Evolutionary conservation across 1,140 invertebrate species (phyloP).

Genomic region (Dendroctonus valens): DNA sequence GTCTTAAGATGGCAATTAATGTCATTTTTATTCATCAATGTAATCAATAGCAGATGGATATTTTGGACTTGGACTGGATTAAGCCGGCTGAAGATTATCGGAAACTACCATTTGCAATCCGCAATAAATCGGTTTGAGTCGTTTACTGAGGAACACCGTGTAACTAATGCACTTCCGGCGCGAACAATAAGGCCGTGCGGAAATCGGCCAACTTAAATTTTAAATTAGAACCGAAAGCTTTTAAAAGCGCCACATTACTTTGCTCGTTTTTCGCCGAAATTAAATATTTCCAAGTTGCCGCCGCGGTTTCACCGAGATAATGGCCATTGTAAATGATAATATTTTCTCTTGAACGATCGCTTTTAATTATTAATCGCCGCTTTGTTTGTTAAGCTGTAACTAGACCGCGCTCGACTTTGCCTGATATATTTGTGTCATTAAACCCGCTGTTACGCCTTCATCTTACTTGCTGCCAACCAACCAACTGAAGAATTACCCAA

Average conservation of each 20-base stretch:
- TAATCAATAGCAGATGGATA: no score
- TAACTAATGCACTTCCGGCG: no score
- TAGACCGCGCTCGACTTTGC: not conserved
- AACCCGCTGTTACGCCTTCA: no score
- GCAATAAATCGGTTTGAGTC: no score
- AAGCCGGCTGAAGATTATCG: no score
- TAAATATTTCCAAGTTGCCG: constrained; percentile 4
- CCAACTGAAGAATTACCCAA: no score
- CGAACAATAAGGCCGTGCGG: not conserved
- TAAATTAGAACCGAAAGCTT: constrained; percentile 5
- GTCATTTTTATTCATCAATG: no score
- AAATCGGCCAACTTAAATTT: not conserved
- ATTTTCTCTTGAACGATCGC: constrained; percentile 4
- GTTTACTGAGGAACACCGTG: no score
- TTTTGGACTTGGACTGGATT: no score
- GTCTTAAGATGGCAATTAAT: no score
- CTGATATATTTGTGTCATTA: constrained; percentile 1
- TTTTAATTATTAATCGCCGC: constrained; percentile 4
- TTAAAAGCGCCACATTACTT: not conserved
- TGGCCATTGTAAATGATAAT: constrained; percentile 8
- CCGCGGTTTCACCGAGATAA: constrained; percentile 1
- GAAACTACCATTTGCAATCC: no score
- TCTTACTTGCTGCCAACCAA: no score
- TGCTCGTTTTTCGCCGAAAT: not conserved
- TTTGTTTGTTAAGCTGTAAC: not conserved